phyloP scores from a whole-genome alignment of 2,113 vertebrate genomes.

The Serilophus lunatus region DNA sequence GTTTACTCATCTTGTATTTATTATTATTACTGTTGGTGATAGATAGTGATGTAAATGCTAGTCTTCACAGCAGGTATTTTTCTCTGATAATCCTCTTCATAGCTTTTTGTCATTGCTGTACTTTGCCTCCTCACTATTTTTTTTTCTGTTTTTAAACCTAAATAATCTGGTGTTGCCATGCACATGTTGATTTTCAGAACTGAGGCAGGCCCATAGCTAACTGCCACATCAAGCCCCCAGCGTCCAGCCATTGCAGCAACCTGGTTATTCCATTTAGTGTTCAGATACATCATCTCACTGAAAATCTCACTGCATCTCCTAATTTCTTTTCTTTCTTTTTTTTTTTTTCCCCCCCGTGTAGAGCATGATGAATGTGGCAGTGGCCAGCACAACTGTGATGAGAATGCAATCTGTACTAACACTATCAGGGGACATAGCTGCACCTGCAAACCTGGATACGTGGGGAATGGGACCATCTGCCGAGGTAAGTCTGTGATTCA shows the following conservation, averaged over 20 bases:
- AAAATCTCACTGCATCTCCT: neutral
- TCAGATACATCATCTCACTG: neutral
- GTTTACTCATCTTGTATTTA: neutral
- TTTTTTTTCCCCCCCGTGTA: neutral
- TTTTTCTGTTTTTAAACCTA: neutral
- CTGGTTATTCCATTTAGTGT: neutral
- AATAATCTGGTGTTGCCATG: neutral
- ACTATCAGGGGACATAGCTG: constrained; percentile 92
- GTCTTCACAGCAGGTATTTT: neutral
- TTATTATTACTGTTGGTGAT: neutral
- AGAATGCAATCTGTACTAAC: constrained; percentile 94
- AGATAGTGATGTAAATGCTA: neutral
- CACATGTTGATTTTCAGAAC: neutral
- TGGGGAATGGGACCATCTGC: constrained; percentile 93
- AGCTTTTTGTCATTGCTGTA: neutral
- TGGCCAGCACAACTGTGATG: constrained; percentile 81
- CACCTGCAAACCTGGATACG: constrained; percentile 91
- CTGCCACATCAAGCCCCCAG: neutral
- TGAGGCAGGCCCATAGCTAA: neutral
- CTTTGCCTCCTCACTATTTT: neutral
- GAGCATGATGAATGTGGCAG: constrained; percentile 90
- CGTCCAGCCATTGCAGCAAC: neutral
- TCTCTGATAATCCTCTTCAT: neutral
- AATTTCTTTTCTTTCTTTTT: neutral
- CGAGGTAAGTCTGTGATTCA: constrained; percentile 73